Percentiles rank a stretch among this genome's conserved stretches.
These are phyloP conservation scores for Papilio protenor DNA, from an alignment of 2,888 invertebrate species.

Conservation along the genomic window DNA sequence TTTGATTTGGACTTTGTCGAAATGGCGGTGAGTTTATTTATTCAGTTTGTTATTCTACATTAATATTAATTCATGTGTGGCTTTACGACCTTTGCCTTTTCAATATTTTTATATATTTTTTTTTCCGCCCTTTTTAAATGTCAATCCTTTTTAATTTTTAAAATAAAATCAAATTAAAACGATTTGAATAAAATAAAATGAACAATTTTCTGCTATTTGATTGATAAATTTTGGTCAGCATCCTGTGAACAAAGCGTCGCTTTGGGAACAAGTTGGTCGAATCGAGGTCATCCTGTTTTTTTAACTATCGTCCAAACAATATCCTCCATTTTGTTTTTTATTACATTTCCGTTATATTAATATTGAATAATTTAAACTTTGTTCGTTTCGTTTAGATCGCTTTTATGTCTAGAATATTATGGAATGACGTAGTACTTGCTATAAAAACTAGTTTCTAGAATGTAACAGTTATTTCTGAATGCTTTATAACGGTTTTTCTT, in stretches of 20 bases:
- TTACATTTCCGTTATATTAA: constrained; percentile 10
- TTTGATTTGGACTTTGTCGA: not conserved
- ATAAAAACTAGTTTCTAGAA: constrained; percentile 11
- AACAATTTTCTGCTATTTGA: not conserved
- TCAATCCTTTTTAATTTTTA: not conserved
- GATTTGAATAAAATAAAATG: not conserved
- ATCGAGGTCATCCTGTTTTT: constrained; percentile 26
- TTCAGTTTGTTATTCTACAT: not conserved
- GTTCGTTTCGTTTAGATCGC: not conserved
- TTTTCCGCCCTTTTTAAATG: constrained; percentile 2
- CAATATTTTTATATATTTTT: not conserved
- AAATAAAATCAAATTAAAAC: not conserved
- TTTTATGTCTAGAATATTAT: not conserved
- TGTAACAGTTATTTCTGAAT: not conserved
- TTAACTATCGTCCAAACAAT: not conserved
- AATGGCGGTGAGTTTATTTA: constrained; percentile 36
- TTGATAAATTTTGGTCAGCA: not conserved
- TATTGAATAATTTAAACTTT: not conserved
- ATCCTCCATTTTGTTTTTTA: constrained; percentile 14
- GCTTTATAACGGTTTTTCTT: constrained; percentile 16
- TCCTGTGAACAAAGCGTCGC: constrained; percentile 11
- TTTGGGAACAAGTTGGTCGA: constrained; percentile 24
- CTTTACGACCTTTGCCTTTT: constrained; percentile 4
- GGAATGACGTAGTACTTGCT: not conserved
- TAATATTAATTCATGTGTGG: not conserved